Evolutionary conservation across 2,797 vertebrate species (phyloP).

Genomic region (Lerista edwardsae): DNA sequence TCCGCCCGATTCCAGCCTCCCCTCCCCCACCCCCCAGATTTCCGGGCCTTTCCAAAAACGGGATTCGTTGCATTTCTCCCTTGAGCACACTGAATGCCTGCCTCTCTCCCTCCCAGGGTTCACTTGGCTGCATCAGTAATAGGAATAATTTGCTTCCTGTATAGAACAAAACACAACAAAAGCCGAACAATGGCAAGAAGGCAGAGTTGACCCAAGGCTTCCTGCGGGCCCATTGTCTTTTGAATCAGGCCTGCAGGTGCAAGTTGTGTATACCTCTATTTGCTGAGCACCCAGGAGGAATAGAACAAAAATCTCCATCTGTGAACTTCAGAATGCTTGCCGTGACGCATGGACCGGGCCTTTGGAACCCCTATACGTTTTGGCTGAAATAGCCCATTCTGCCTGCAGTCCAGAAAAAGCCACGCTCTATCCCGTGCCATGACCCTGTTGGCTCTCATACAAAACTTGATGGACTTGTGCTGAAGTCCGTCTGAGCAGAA

Average conservation of each 20-base stretch:
- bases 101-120: neutral
- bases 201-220: constrained; percentile 1
- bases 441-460: constrained; percentile 28
- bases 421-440: constrained; percentile 42
- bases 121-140: constrained; percentile 6
- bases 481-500: constrained; percentile 33
- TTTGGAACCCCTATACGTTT: neutral
- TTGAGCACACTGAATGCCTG: neutral
- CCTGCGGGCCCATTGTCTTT: constrained; percentile 19
- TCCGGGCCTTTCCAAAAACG: constrained; percentile 8
- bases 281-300: constrained; percentile 48
- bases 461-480: constrained; percentile 12
- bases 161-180: neutral
- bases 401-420: constrained; percentile 49
- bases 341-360: constrained; percentile 32
- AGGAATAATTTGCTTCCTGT: constrained; percentile 33
- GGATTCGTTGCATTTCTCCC: neutral
- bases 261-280: neutral
- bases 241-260: constrained; percentile 25
- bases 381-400: constrained; percentile 47
- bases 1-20: neutral
- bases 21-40: neutral
- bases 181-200: constrained; percentile 22
- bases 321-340: constrained; percentile 51
- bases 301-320: constrained; percentile 38